Base-by-base conservation (phyloP, 2,797 vertebrate species). In the Amblyraja radiata region DNA sequence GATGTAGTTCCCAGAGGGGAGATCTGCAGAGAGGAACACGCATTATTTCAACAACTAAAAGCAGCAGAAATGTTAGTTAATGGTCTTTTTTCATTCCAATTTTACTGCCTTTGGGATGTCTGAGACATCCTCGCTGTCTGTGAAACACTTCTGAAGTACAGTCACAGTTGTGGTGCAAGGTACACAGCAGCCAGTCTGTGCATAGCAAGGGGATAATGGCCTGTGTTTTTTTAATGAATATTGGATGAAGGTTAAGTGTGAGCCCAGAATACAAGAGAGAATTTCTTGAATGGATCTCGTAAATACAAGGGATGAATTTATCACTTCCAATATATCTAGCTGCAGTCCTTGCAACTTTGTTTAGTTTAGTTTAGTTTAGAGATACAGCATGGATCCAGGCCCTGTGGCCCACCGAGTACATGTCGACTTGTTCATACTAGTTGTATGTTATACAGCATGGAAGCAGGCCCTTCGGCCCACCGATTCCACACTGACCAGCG, bases 1-100 rank as follows among this genome's bases (percentile, higher is more conserved):
- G 95, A 99, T 98, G 95, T 98, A 99, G 95, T 97, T 98, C 93
- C 98, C 99, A 93, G 98, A 98, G 0, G 98, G 98, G 84, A 99
- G 96, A 95, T 99, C 98, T 99, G 94, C 93, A 95, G 95, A 39
- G 68, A 71, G 28, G 93, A 1, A 11, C 93, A 36, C 36, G 54
- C 32, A 46, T 28, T 32, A 90, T 91, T 91, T 74, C 21, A 18
- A 73, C 88, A 71, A 18, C 58, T 88, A 11, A n/a, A 65, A 63
- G 1, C 58, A 83, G 80, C 80, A 11, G 46, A 9, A 36, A 8
- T 10, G 32, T 88, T 88, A 23, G n/a, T 68, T 68, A 0, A 32
- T 36, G 16, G 36, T n/a, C n/a, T 32, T 86, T 63, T 81, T 7
- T 6, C 61, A 13, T 16, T 36, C 36, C 32, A 18, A 28, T 7